A percentile compares a stretch with the other conserved stretches of the same genome.
These are phyloP conservation scores for Microcaecilia unicolor DNA, from an alignment of 2,797 vertebrate genomes.

Conservation along the genomic window DNA sequence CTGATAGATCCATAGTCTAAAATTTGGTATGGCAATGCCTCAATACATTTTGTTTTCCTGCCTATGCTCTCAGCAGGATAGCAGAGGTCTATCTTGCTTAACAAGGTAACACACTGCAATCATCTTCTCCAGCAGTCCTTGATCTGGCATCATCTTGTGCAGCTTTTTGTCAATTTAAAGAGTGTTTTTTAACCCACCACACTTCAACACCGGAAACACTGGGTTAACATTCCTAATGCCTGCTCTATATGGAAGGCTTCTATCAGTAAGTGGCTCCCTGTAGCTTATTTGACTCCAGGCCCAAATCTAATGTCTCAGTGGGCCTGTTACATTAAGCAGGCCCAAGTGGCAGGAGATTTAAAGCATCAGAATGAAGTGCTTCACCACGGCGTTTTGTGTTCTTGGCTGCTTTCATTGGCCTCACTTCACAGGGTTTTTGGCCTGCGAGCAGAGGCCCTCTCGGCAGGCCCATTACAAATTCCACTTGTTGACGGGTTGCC, in stretches of 20 bases:
- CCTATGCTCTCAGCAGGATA: too few species aligned
- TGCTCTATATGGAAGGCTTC: slow-evolving; percentile 48
- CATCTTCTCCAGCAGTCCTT: background rate
- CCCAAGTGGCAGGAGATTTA: slow-evolving; percentile 63
- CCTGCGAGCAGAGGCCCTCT: slow-evolving; percentile 27
- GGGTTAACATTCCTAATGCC: slow-evolving; percentile 39
- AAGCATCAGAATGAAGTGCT: slow-evolving; percentile 60
- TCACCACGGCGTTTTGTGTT: slow-evolving; percentile 48
- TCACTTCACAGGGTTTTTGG: slow-evolving; percentile 38
- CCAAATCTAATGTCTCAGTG: slow-evolving; percentile 56
- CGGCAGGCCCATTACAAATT: slow-evolving; percentile 27
- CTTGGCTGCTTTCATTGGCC: slow-evolving; percentile 38
- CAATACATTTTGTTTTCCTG: too few species aligned
- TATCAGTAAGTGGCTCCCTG: slow-evolving; percentile 60
- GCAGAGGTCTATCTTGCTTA: too few species aligned
- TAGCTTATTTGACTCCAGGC: slow-evolving; percentile 55
- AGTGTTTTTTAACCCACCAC: background rate
- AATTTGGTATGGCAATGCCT: too few species aligned
- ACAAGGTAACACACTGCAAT: slow-evolving; percentile 2
- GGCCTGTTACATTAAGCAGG: slow-evolving; percentile 68
- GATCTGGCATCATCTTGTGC: background rate
- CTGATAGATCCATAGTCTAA: too few species aligned
- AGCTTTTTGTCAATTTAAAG: background rate
- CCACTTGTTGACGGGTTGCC: slow-evolving; percentile 54
- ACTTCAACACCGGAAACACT: slow-evolving; percentile 9